phyloP scores from a whole-genome alignment of 2,113 vertebrate genomes.

The Petaurus breviceps region DNA sequence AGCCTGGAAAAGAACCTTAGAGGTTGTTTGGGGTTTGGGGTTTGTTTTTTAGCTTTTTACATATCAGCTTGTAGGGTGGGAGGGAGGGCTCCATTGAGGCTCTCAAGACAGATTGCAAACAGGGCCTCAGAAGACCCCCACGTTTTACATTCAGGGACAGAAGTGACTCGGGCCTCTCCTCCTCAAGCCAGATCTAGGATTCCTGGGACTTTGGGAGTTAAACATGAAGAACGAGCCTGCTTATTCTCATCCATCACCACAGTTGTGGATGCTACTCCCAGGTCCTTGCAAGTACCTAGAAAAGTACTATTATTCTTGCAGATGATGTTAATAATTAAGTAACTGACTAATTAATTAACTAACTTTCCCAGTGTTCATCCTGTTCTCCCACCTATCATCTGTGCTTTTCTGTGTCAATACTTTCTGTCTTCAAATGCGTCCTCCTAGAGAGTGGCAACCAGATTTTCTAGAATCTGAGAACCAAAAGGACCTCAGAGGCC shows the following conservation, averaged over 20 bases:
- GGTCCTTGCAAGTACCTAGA: constrained; percentile 18
- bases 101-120: background rate
- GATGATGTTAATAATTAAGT: constrained; percentile 65
- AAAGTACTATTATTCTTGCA: constrained; percentile 37
- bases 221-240: constrained; percentile 31
- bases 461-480: background rate
- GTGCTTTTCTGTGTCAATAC: background rate
- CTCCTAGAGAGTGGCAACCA: background rate
- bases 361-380: constrained; percentile 7
- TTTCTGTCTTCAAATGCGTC: background rate
- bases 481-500: background rate
- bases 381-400: constrained; percentile 14
- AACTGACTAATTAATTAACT: constrained; percentile 51
- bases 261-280: constrained; percentile 19
- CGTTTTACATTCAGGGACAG: background rate
- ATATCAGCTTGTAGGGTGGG: background rate
- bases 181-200: background rate
- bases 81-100: background rate
- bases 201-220: constrained; percentile 17
- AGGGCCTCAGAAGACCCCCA: background rate
- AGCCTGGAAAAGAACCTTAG: background rate
- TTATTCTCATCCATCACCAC: constrained; percentile 29
- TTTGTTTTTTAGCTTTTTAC: background rate
- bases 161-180: background rate
- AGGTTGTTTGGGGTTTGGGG: background rate